These are phyloP conservation scores for Psittacula echo DNA, from an alignment of 2,797 vertebrate species.

Conservation along the genomic window DNA sequence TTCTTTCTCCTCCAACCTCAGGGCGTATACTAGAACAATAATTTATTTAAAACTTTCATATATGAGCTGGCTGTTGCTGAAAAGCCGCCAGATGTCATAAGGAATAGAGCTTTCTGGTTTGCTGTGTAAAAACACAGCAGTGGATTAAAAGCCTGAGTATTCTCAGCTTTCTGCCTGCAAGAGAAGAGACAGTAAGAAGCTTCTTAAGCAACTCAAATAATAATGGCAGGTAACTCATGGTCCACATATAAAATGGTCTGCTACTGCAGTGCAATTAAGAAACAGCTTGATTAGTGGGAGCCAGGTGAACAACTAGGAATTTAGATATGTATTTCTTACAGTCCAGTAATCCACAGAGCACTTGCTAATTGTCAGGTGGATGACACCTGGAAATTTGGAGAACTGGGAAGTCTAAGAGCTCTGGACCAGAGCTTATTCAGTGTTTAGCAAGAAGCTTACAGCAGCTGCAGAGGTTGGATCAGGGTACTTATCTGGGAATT, in stretches of 20 bases:
- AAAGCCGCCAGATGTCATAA: conserved; percentile 59
- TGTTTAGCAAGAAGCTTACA: conserved; percentile 44
- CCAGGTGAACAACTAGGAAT: not conserved
- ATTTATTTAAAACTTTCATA: conserved; percentile 79
- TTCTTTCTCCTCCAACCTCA: conserved; percentile 76
- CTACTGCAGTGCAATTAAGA: not conserved
- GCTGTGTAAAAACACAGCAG: conserved; percentile 46
- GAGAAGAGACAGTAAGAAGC: not conserved
- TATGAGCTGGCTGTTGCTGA: conserved; percentile 70
- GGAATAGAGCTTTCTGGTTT: conserved; percentile 57
- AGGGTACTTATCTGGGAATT: conserved; percentile 64
- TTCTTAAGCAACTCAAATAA: not conserved
- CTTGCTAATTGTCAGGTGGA: conserved; percentile 54
- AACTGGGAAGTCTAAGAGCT: conserved; percentile 19
- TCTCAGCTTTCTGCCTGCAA: not conserved
- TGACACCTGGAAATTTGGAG: conserved; percentile 53
- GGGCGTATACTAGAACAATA: conserved; percentile 79
- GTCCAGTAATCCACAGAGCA: not conserved
- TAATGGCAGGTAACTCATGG: not conserved
- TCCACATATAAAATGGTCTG: not conserved
- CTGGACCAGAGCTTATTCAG: not conserved
- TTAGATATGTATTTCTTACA: not conserved
- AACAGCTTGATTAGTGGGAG: not conserved
- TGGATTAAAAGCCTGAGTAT: conserved; percentile 5
- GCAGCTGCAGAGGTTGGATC: conserved; percentile 53